Percentiles rank a stretch among this genome's conserved stretches.
Conservation (phyloP, 23 tunicate species). For the Styela clava region DNA sequence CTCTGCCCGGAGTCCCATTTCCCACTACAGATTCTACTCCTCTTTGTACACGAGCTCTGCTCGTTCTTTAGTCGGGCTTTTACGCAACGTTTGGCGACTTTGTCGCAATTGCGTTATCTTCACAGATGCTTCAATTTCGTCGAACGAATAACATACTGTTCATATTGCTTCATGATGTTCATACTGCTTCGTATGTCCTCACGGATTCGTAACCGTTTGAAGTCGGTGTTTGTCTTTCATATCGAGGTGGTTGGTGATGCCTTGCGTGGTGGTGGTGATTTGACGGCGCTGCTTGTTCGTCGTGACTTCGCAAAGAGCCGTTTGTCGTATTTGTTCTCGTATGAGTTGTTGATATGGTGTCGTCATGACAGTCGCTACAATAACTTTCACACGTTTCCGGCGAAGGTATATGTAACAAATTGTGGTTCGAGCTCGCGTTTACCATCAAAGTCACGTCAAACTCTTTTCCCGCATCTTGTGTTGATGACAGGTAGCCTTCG, state of each 20-base stretch:
- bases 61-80: neutral
- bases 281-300: neutral
- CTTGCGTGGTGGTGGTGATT: conserved; percentile 1
- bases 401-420: conserved; percentile 12
- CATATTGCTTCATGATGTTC: neutral
- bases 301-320: conserved; percentile 24
- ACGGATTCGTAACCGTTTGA: conserved; percentile 18
- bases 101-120: neutral
- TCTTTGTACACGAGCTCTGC: neutral
- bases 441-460: conserved; percentile 67
- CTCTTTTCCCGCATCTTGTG: conserved; percentile 72
- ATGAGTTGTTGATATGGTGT: conserved; percentile 27
- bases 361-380: conserved; percentile 27
- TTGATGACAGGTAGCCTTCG: conserved; percentile 20
- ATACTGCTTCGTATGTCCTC: neutral
- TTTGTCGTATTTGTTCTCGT: conserved; percentile 20
- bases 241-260: conserved; percentile 20
- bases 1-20: no score
- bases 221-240: conserved; percentile 7
- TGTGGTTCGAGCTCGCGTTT: conserved; percentile 13
- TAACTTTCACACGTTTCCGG: conserved; percentile 32
- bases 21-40: no score
- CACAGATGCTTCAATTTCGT: neutral
- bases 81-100: neutral
- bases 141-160: no score